Percentiles rank a stretch among this genome's conserved stretches.
These are phyloP conservation scores for Pseudomyrmex gracilis DNA, from an alignment of 1,140 invertebrate species.

Conservation along the genomic window DNA sequence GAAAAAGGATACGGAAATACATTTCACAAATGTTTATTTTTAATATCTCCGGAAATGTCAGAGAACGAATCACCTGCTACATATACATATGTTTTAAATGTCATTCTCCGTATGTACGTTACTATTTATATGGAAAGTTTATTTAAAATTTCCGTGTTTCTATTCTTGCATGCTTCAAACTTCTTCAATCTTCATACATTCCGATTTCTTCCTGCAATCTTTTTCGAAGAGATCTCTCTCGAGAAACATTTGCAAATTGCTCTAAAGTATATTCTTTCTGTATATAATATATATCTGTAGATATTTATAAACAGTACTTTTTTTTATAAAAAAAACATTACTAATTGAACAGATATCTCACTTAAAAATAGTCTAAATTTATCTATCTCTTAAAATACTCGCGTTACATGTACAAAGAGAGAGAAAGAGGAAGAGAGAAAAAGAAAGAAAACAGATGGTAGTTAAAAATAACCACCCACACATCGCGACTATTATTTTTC, in stretches of 20 bases:
- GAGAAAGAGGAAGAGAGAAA: background rate
- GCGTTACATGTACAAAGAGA: background rate
- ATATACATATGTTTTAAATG: background rate
- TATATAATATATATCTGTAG: background rate
- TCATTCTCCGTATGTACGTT: background rate
- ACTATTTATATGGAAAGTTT: background rate
- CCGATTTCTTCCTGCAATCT: background rate
- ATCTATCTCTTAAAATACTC: background rate
- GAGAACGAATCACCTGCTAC: background rate
- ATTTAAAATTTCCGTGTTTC: slow-evolving; percentile 2
- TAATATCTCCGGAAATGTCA: background rate
- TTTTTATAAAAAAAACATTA: slow-evolving; percentile 3
- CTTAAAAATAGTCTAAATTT: background rate
- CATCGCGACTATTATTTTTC: slow-evolving; percentile 20
- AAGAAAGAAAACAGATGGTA: too few relatives aligned
- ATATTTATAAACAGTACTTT: background rate
- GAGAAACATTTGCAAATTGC: too few relatives aligned
- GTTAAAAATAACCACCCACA: background rate
- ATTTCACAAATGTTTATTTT: background rate
- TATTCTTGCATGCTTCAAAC: background rate
- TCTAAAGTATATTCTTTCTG: too few relatives aligned
- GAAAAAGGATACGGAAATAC: background rate
- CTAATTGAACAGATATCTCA: background rate
- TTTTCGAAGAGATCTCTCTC: background rate
- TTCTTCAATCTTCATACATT: background rate